These are phyloP conservation scores for Acanthopagrus latus DNA, from an alignment of 2,797 vertebrate genomes.

Conservation along the genomic window DNA sequence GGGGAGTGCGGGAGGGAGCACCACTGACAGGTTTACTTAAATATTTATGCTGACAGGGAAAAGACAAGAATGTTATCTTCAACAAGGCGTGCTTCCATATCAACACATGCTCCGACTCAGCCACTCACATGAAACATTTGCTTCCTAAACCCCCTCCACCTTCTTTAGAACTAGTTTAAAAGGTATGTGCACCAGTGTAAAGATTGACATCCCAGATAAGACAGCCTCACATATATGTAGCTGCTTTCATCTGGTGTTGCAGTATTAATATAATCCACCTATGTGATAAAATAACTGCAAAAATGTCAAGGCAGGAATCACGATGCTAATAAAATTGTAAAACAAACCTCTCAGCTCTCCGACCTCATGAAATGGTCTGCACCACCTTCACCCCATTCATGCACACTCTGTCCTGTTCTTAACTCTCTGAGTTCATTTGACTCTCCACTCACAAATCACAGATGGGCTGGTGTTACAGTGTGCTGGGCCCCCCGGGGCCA, in stretches of 20 bases:
- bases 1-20: constrained; percentile 60
- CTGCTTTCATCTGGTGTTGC: constrained; percentile 26
- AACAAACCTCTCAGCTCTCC: constrained; percentile 12
- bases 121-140: constrained; percentile 71
- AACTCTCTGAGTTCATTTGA: constrained; percentile 28
- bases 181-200: constrained; percentile 46
- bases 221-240: constrained; percentile 9
- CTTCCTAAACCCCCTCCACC: constrained; percentile 46
- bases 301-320: constrained; percentile 43
- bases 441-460: constrained; percentile 62
- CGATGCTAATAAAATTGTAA: constrained; percentile 28
- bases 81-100: constrained; percentile 67
- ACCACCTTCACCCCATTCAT: constrained; percentile 13
- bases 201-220: constrained; percentile 55
- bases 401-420: constrained; percentile 31
- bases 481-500: constrained; percentile 46
- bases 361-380: constrained; percentile 25
- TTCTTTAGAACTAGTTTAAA: constrained; percentile 56
- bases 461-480: constrained; percentile 74
- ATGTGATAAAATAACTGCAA: constrained; percentile 32
- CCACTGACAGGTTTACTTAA: constrained; percentile 81
- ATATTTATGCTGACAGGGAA: constrained; percentile 85
- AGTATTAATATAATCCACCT: constrained; percentile 34
- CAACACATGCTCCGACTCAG: constrained; percentile 70
- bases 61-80: constrained; percentile 83